Conservation (phyloP, 2,113 vertebrate species). For the Microcebus ravelobensis region DNA sequence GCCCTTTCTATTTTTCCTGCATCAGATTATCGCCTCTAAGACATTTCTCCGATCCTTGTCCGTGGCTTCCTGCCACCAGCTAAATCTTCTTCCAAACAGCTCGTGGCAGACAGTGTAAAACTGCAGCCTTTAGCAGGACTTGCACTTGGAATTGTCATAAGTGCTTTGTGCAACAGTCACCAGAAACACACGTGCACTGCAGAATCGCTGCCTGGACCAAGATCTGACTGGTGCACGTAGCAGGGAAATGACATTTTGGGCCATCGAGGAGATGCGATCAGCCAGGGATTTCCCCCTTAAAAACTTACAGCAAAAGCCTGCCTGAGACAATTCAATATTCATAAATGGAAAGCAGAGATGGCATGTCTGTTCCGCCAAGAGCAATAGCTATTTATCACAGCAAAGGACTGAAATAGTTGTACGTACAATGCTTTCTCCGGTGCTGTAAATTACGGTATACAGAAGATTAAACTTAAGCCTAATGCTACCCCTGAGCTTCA, state of each 20-base stretch:
- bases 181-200: background rate
- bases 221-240: background rate
- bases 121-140: background rate
- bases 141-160: background rate
- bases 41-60: background rate
- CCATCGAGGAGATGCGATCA: background rate
- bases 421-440: conserved; percentile 62
- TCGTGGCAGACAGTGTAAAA: background rate
- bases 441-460: conserved; percentile 81
- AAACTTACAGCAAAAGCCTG: conserved; percentile 46
- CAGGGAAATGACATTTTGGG: conserved; percentile 6
- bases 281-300: conserved; percentile 53
- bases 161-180: background rate
- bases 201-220: background rate
- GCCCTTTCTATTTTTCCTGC: background rate
- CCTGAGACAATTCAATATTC: conserved; percentile 74
- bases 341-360: conserved; percentile 69
- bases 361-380: conserved; percentile 67
- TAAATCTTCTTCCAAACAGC: background rate
- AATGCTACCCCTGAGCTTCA: conserved; percentile 83
- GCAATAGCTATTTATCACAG: conserved; percentile 69
- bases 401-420: conserved; percentile 70
- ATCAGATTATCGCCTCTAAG: conserved; percentile 56
- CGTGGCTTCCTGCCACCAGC: conserved; percentile 34
- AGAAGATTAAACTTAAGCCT: conserved; percentile 86